phyloP scores from a whole-genome alignment of 2,113 vertebrate species.

The Eudyptes chrysolophus region DNA sequence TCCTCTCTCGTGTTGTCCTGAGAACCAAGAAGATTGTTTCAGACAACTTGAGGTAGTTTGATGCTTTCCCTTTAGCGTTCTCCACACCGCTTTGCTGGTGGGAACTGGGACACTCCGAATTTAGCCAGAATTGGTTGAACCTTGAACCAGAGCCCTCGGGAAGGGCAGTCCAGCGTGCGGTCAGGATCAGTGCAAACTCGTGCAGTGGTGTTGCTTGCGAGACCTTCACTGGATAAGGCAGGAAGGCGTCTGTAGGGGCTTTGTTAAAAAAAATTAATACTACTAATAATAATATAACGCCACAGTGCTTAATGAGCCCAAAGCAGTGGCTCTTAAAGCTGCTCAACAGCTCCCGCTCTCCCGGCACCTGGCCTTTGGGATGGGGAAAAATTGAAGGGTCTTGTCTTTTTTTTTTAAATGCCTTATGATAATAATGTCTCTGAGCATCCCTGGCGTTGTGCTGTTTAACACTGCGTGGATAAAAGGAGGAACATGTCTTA shows the following conservation, averaged over 20 bases:
- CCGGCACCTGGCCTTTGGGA: rapidly evolving
- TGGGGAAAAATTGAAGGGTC: background rate
- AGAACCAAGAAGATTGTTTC: background rate
- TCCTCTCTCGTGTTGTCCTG: background rate
- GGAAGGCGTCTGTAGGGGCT: background rate
- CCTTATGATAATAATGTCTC: background rate
- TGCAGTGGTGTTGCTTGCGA: background rate
- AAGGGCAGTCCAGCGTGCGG: background rate
- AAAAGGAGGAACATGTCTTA: rapidly evolving
- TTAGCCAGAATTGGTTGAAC: background rate
- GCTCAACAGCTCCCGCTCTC: background rate
- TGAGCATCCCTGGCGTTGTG: background rate
- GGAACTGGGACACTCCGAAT: background rate
- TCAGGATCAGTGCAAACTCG: background rate
- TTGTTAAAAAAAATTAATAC: background rate
- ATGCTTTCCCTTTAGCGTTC: background rate
- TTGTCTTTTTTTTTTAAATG: background rate
- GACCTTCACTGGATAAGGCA: background rate
- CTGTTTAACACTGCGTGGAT: background rate
- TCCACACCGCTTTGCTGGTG: background rate
- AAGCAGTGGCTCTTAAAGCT: background rate
- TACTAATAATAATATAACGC: background rate
- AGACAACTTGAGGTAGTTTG: background rate
- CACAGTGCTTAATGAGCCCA: background rate
- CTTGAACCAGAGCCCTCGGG: background rate